phyloP scores from a whole-genome alignment of 35 echinoderm and acorn worm species.

The Ophioderma brevispina region DNA sequence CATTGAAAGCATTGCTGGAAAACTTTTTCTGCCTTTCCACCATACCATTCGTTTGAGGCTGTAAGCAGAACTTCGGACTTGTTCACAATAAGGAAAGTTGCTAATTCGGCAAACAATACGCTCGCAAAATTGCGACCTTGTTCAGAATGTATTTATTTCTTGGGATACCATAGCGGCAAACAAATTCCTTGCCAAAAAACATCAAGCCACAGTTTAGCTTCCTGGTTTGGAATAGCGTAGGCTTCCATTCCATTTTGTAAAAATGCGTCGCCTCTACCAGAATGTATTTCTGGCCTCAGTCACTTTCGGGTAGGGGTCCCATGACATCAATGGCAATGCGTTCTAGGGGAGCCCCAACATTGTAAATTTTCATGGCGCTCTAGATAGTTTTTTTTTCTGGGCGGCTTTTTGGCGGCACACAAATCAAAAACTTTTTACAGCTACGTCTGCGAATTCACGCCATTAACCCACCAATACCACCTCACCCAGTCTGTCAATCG shows the following conservation, averaged over 20 bases:
- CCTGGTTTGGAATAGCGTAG: constrained; percentile 52
- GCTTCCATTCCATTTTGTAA: constrained; percentile 73
- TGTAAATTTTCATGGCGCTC: constrained; percentile 11
- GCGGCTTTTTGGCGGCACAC: constrained; percentile 23
- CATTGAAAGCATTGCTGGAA: constrained; percentile 47
- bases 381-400: not conserved
- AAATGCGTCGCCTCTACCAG: constrained; percentile 49
- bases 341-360: constrained; percentile 53
- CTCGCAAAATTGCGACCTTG: constrained; percentile 68
- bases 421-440: constrained; percentile 3
- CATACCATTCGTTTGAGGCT: constrained; percentile 69
- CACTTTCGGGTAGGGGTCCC: constrained; percentile 33
- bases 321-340: constrained; percentile 57
- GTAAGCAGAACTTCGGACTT: constrained; percentile 49
- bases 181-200: constrained; percentile 16
- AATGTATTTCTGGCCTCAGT: constrained; percentile 25
- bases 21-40: constrained; percentile 54
- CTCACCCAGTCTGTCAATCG: not conserved
- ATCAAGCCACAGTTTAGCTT: constrained; percentile 34
- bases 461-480: constrained; percentile 24
- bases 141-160: constrained; percentile 48
- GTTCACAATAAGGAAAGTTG: constrained; percentile 22
- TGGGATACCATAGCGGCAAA: constrained; percentile 52
- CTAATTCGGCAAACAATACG: constrained; percentile 48
- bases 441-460: constrained; percentile 1